A percentile compares a stretch with the other conserved stretches of the same genome.
phyloP scores from a whole-genome alignment of 2,888 invertebrate species.

The Cephus nigrinus region DNA sequence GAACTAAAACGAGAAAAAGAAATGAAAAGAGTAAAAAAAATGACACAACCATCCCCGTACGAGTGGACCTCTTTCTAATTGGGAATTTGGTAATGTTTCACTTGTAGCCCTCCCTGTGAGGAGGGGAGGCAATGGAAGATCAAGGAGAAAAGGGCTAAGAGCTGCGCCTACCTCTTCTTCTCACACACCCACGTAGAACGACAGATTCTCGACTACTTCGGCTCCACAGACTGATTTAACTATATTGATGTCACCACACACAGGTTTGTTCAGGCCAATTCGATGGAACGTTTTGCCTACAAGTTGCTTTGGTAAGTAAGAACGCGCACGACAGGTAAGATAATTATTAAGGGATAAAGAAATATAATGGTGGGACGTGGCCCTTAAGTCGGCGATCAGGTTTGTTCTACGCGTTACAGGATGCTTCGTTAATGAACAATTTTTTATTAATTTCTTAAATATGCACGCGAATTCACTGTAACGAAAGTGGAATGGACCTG shows the following conservation, averaged over 20 bases:
- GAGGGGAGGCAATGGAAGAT: conserved; percentile 57
- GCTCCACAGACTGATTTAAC: conserved; percentile 36
- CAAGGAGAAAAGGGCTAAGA: conserved; percentile 21
- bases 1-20: conserved; percentile 15
- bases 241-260: conserved; percentile 32
- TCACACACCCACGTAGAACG: conserved; percentile 8
- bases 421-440: not conserved
- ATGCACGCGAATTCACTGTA: not conserved
- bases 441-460: not conserved
- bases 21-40: conserved; percentile 27
- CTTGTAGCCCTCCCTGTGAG: conserved; percentile 66
- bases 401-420: not conserved
- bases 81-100: conserved; percentile 65
- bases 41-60: conserved; percentile 32
- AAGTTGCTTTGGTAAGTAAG: conserved; percentile 50
- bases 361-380: not conserved
- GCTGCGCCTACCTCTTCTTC: conserved; percentile 5
- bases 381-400: not conserved
- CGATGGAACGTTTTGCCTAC: not conserved
- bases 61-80: conserved; percentile 56
- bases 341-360: conserved; percentile 9
- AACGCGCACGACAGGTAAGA: conserved; percentile 50
- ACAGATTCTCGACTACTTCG: conserved; percentile 7
- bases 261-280: conserved; percentile 38
- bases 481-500: conserved; percentile 8